These are phyloP conservation scores for Sipunculus nudus DNA, from an alignment of 2,888 invertebrate species.

Conservation along the genomic window DNA sequence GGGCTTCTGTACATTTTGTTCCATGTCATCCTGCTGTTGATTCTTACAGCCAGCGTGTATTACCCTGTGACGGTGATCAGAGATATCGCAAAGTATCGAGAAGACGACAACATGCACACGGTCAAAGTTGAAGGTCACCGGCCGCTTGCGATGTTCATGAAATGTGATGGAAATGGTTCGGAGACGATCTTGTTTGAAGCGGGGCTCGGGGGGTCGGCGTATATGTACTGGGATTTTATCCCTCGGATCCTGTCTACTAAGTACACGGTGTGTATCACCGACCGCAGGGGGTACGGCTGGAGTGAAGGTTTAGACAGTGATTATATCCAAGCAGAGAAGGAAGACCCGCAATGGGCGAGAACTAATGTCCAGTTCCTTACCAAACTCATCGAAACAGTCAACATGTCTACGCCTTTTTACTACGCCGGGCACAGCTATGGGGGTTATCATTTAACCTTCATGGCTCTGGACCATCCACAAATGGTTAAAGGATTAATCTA, in stretches of 20 bases:
- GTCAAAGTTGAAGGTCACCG: constrained; percentile 7
- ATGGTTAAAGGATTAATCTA: constrained; percentile 22
- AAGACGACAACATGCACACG: not conserved
- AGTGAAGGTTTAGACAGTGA: constrained; percentile 22
- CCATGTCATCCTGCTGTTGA: constrained; percentile 3
- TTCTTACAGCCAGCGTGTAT: constrained; percentile 1
- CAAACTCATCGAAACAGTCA: not conserved
- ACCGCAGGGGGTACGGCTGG: constrained; percentile 27
- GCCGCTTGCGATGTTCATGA: constrained; percentile 15
- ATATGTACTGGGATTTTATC: constrained; percentile 23
- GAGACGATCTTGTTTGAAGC: constrained; percentile 23
- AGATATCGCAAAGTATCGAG: not conserved
- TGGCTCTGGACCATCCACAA: constrained; percentile 13
- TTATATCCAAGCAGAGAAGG: not conserved
- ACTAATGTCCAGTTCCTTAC: constrained; percentile 9
- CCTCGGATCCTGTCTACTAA: constrained; percentile 8
- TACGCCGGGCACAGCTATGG: constrained; percentile 26
- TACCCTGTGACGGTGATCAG: not conserved
- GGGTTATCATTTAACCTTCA: constrained; percentile 5
- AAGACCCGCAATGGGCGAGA: constrained; percentile 11
- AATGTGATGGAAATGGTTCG: constrained; percentile 15
- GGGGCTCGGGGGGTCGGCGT: constrained; percentile 9
- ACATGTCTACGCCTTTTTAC: constrained; percentile 16
- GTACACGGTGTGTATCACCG: constrained; percentile 20
- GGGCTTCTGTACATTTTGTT: not conserved